Evolutionary conservation across 2,888 invertebrate species (phyloP), one percentile per base, ranked within the genome.

Genomic region (Orthosia incerta): DNA sequence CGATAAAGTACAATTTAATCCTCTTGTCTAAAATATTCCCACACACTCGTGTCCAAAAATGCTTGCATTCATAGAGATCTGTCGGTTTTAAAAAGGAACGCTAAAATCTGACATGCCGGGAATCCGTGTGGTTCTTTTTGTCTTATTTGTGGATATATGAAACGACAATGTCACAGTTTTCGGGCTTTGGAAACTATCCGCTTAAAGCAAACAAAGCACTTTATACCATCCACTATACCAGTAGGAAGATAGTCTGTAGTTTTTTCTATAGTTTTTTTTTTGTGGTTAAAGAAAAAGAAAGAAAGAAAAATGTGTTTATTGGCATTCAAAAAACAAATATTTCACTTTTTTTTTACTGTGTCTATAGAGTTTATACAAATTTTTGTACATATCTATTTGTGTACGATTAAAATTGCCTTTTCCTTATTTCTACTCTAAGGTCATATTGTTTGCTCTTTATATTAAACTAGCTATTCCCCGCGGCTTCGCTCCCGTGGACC

Each of bases 121-220:
- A 51, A 46, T 39, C 13, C 1, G 11, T 39, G 2, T 20, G 18
- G 1, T n/a, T 12, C n/a, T n/a, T 53, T 74, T 65, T 12, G 12
- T 26, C 11, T 76, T 76, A 66, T 57, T 57, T 46, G 61, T 18
- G 55, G n/a, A 23, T 75, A 16, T 50, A 51, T 45, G 46, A 55
- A 68, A 76, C 56, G 68, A 55, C 18, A 50, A n/a, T 62, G 68
- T 48, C n/a, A 75, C 67, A 75, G 67, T 31, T 68, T 76, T 62
- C 23, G 18, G 61, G 51, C 51, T 61, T 61, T 75, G 45, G 55
- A 56, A 75, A 61, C 76, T 61, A 67, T 61, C 55, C 75, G 75
- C 45, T 45, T 31, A 67, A 67, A 75, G 48, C 55, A 56, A 67
- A 67, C 48, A 5, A 20, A 71, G 50, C 18, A 18, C 15, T 61